Base-by-base conservation (phyloP, 2,888 invertebrate species). In the Balanococcus diminutus region DNA sequence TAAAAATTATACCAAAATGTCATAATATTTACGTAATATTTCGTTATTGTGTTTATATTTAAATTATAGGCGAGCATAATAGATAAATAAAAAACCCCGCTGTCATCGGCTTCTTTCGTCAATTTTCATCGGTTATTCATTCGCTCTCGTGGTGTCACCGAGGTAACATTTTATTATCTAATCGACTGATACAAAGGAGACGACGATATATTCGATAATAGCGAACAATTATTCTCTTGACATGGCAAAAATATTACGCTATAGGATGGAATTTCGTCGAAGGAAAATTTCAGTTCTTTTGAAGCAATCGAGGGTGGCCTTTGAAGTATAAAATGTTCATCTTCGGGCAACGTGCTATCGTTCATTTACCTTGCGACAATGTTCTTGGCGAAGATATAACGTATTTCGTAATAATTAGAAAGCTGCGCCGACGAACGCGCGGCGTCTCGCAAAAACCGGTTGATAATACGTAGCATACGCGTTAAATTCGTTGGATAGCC, bases 341-440 rank as follows among this genome's bases (percentile, higher is more conserved):
- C 56, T 22, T 22, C 1, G 22, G 8, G 6, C 8, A 9, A 22
- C 56, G 9, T 56, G 56, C 56, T 19, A 56, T 56, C 56, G 56
- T 56, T 56, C 56, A 22, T 56, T 56, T 56, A 56, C 56, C 56
- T 56, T 56, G 56, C 14, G 56, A 84, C 84, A 61, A 61, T 84
- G 84, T 84, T 84, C 19, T 51, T 82, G 56, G 11, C 22, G 56
- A 56, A 22, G 56, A 85, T 25, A 85, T 46, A 79, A 79, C 72
- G 28, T 31, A 85, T 85, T 85, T 85, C 85, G 85, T 85, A 85
- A 85, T 85, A 85, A 85, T 42, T 85, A 85, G 85, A 85, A 85
- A 85, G 85, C 85, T 85, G 79, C 42, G 85, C 51, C 79, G 32
- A 19, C 9, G 46, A 16, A 32, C 6, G 79, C 79, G 85, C 31